These are phyloP conservation scores for Sarcophaga peregrina DNA, from an alignment of 1,140 invertebrate species.

Conservation along the genomic window DNA sequence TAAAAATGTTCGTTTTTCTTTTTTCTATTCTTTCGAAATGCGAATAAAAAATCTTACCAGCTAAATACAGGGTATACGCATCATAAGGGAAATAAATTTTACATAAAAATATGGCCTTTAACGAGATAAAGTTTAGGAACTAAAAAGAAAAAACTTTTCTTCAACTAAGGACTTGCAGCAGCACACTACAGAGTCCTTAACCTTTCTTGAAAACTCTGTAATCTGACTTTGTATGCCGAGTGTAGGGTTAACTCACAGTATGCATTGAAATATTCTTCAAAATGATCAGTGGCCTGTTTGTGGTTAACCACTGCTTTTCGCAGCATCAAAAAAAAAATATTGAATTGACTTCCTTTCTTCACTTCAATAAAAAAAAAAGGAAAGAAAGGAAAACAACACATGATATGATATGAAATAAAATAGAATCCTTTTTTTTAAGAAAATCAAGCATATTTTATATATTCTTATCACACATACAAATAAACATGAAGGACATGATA, in stretches of 20 bases:
- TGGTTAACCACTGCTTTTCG: constrained; percentile 1
- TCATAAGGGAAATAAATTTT: constrained; percentile 63
- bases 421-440: too few species aligned
- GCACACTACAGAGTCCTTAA: too few species aligned
- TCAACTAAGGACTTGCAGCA: background rate
- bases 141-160: background rate
- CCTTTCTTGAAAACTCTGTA: background rate
- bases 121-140: background rate
- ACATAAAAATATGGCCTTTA: background rate
- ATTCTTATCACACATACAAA: background rate
- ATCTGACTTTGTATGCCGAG: background rate
- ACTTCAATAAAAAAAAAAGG: background rate
- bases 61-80: constrained; percentile 53
- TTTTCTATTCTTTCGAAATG: background rate
- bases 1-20: constrained; percentile 27
- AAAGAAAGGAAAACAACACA: too few species aligned
- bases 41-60: background rate
- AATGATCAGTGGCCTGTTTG: constrained; percentile 16
- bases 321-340: background rate
- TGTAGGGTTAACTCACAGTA: background rate
- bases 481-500: background rate
- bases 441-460: background rate
- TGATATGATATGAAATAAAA: too few species aligned
- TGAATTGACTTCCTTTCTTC: background rate
- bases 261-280: background rate